Percentiles rank a stretch among this genome's conserved stretches.
Evolutionary conservation across 1,140 invertebrate genomes (phyloP).

Genomic region (Drosophila subobscura): DNA sequence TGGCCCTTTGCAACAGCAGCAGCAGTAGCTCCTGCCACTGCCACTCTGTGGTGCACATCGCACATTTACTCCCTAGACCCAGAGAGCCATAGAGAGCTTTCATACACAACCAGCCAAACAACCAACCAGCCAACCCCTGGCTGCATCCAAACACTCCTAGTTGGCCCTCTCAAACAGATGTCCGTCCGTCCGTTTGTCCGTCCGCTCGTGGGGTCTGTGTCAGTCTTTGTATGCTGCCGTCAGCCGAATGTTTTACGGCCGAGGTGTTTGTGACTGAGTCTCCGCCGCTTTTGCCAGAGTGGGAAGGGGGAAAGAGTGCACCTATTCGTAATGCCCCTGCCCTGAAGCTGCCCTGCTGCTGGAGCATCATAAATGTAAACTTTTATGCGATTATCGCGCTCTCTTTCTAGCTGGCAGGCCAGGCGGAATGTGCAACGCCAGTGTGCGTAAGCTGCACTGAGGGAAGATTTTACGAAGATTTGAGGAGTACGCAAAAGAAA

Average conservation of each 20-base stretch:
- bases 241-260: constrained; percentile 78
- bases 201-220: constrained; percentile 37
- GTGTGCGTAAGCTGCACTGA: constrained; percentile 40
- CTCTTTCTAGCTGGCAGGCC: constrained; percentile 56
- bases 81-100: constrained; percentile 3
- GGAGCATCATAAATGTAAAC: constrained; percentile 78
- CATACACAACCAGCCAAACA: too few species aligned
- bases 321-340: constrained; percentile 61
- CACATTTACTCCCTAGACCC: constrained; percentile 38
- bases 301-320: constrained; percentile 31
- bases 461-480: constrained; percentile 17
- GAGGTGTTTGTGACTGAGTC: constrained; percentile 65
- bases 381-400: constrained; percentile 75
- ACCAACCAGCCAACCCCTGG: neutral
- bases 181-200: constrained; percentile 32
- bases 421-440: constrained; percentile 16
- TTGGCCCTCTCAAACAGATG: constrained; percentile 52
- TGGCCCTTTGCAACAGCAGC: too few species aligned
- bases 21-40: constrained; percentile 6
- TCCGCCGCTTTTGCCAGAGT: constrained; percentile 22
- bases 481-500: neutral
- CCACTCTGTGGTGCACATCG: too few species aligned
- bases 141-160: neutral
- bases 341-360: constrained; percentile 40
- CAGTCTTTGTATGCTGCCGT: constrained; percentile 76